These are phyloP conservation scores for Alitta virens DNA, from an alignment of 2,888 invertebrate species.

Conservation along the genomic window DNA sequence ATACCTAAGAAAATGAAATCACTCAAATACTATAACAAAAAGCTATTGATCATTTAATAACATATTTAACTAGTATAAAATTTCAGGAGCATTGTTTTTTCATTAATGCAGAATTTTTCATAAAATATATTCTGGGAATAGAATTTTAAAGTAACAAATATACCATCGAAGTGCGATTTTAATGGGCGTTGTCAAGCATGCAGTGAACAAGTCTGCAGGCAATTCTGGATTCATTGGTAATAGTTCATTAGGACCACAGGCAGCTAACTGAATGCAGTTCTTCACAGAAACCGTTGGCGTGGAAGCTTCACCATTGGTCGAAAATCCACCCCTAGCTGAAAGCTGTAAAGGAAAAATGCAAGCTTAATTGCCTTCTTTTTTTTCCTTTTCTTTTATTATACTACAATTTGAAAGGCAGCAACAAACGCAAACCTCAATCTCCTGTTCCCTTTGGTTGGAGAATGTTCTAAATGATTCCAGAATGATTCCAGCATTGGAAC, in stretches of 20 bases:
- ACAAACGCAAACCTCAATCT: conserved; percentile 33
- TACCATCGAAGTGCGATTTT: conserved; percentile 90
- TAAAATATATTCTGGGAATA: too few relatives aligned
- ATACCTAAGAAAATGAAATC: conserved; percentile 61
- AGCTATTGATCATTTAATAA: too few relatives aligned
- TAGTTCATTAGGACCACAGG: conserved; percentile 88
- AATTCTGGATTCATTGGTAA: conserved; percentile 96
- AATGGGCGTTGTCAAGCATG: conserved; percentile 97
- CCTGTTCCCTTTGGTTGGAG: conserved; percentile 47
- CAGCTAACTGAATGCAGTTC: conserved; percentile 94
- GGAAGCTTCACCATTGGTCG: too few relatives aligned
- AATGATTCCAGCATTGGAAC: conserved; percentile 96
- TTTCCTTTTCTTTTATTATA: too few relatives aligned
- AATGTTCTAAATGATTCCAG: conserved; percentile 67
- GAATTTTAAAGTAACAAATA: background rate
- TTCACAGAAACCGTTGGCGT: conserved; percentile 53
- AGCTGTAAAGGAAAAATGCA: too few relatives aligned
- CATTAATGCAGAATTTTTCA: too few relatives aligned
- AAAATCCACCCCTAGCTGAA: too few relatives aligned
- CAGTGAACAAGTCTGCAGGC: conserved; percentile 95
- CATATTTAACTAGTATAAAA: too few relatives aligned
- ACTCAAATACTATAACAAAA: too few relatives aligned
- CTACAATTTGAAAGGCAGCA: too few relatives aligned
- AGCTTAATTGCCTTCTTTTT: too few relatives aligned
- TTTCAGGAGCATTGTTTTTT: too few relatives aligned